phyloP scores from a whole-genome alignment of 2,888 invertebrate genomes.

The Drosophila tanythrix region DNA sequence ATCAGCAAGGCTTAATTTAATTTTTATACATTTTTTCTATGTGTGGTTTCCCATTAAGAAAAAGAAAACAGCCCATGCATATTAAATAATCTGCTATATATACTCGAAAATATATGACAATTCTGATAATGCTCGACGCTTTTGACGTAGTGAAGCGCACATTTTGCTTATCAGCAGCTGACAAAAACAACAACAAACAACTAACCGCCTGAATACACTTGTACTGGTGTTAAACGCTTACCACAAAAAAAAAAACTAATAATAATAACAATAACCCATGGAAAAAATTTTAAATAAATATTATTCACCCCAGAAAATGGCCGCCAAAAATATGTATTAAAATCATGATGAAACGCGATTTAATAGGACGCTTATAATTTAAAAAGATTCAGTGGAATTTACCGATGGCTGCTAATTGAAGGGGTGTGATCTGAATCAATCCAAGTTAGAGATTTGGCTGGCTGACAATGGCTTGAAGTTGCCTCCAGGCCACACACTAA shows the following conservation, averaged over 20 bases:
- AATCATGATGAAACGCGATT: conserved; percentile 19
- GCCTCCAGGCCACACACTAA: conserved; percentile 41
- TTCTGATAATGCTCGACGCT: conserved; percentile 42
- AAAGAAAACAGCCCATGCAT: conserved; percentile 57
- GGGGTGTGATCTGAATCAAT: conserved; percentile 66
- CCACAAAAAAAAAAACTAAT: conserved; percentile 25
- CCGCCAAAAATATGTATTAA: conserved; percentile 19
- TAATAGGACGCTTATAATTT: conserved; percentile 29
- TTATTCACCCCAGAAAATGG: conserved; percentile 48
- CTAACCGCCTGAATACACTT: conserved; percentile 47
- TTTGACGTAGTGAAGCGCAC: conserved; percentile 66
- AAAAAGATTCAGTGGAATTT: conserved; percentile 48
- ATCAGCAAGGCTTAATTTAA: conserved; percentile 33
- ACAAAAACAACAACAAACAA: conserved; percentile 41
- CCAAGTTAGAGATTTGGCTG: conserved; percentile 9
- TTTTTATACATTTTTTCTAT: conserved; percentile 10
- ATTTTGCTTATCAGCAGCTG: conserved; percentile 51
- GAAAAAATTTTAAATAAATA: not conserved
- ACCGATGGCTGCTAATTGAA: conserved; percentile 66
- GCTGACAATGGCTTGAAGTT: conserved; percentile 24
- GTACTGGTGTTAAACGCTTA: conserved; percentile 21
- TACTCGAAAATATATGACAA: conserved; percentile 33
- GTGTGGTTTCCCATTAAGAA: conserved; percentile 63
- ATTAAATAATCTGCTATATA: conserved; percentile 44
- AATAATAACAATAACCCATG: not conserved